Conservation (phyloP, 2,888 invertebrate genomes). For the Apamea monoglypha region DNA sequence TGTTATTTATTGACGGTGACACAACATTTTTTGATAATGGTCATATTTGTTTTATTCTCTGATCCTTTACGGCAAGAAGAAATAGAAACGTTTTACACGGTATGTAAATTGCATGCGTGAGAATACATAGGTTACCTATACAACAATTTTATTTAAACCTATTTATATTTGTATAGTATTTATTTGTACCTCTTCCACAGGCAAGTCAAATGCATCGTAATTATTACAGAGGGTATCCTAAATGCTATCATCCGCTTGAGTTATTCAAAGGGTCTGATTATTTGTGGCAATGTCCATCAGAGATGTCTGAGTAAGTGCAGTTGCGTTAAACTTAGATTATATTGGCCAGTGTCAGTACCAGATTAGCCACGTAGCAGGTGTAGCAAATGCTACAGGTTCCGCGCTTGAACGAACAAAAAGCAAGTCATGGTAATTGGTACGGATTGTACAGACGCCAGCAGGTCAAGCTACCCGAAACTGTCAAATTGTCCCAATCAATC, state of each 20-base stretch:
- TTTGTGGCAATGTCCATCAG: constrained; percentile 88
- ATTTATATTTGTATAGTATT: no score
- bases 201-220: constrained; percentile 81
- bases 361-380: no score
- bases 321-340: background rate
- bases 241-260: constrained; percentile 88
- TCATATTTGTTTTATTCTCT: constrained; percentile 78
- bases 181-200: constrained; percentile 29
- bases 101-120: constrained; percentile 52
- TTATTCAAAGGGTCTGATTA: constrained; percentile 88
- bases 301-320: constrained; percentile 81
- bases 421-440: no score
- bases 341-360: background rate
- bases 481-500: no score
- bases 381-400: no score
- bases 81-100: constrained; percentile 80
- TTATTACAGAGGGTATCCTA: constrained; percentile 90
- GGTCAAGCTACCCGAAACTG: no score
- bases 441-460: no score
- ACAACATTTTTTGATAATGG: constrained; percentile 69
- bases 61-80: constrained; percentile 81
- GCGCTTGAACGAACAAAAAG: no score
- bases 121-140: background rate
- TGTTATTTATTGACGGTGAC: background rate
- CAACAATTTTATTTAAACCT: background rate